Conservation (phyloP, 2,113 vertebrate genomes). For the Microcebus ravelobensis region DNA sequence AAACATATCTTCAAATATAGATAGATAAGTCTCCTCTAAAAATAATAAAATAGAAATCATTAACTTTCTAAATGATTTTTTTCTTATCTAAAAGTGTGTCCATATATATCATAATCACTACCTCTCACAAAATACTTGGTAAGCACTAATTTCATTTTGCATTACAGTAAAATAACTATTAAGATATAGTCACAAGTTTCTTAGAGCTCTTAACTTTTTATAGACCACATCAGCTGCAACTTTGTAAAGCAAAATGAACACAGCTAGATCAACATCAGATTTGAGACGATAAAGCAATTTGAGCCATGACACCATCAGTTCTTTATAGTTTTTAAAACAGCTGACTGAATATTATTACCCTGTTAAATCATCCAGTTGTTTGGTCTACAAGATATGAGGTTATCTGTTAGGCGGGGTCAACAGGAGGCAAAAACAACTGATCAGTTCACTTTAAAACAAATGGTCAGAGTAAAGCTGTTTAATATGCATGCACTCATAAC, state of each 20-base stretch:
- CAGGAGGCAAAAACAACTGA: background rate
- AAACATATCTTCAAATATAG: background rate
- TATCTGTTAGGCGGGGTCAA: background rate
- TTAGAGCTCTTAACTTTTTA: background rate
- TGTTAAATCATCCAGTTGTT: background rate
- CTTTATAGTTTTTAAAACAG: constrained; percentile 3
- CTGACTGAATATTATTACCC: background rate
- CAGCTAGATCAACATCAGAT: background rate
- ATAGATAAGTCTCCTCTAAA: background rate
- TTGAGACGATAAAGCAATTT: background rate
- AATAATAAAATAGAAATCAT: background rate
- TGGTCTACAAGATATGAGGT: background rate
- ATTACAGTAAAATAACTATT: background rate
- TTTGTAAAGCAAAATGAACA: background rate
- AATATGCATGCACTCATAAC: accelerated
- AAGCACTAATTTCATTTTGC: background rate
- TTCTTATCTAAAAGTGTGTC: background rate
- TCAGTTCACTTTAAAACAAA: background rate
- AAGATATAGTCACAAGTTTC: background rate
- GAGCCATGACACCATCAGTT: background rate
- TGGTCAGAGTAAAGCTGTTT: background rate
- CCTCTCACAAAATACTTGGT: background rate
- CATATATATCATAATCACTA: background rate
- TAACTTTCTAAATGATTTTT: background rate
- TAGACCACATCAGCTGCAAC: background rate